Percentiles rank a stretch among this genome's conserved stretches.
These are phyloP conservation scores for Eriocheir sinensis DNA, from an alignment of 1,140 invertebrate genomes.

Conservation along the genomic window DNA sequence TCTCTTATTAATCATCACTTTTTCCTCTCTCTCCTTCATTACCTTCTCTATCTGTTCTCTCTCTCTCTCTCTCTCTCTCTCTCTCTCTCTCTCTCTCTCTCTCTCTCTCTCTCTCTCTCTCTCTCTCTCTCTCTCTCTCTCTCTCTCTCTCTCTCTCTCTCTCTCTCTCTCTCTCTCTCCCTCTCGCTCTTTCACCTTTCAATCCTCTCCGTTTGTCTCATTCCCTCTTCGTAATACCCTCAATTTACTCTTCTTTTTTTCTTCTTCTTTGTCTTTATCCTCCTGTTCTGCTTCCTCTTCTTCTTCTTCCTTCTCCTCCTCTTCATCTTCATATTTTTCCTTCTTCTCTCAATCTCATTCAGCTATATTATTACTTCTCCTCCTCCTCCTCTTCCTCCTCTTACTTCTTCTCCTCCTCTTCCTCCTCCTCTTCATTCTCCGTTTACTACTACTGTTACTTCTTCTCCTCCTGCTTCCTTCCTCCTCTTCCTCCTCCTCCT, in stretches of 20 bases:
- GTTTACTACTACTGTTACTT: no score
- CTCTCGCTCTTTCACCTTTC: not conserved
- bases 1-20: not conserved
- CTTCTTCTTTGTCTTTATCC: not conserved
- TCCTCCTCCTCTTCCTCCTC: not conserved
- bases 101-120: constrained; percentile 41
- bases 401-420: not conserved
- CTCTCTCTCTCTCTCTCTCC: not conserved
- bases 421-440: not conserved
- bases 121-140: not conserved
- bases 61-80: constrained; percentile 40
- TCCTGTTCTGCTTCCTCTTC: not conserved
- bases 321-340: not conserved
- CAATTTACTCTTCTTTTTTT: not conserved
- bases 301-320: not conserved
- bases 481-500: no score
- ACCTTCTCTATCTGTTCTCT: not conserved
- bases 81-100: constrained; percentile 45
- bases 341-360: no score
- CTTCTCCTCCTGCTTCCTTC: not conserved
- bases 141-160: not conserved
- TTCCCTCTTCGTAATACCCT: not conserved
- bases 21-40: not conserved
- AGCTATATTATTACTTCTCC: not conserved
- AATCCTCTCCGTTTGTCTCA: not conserved